Evolutionary conservation across 1,140 invertebrate species (phyloP), one percentile per base, ranked within the genome.

Genomic region (Chymomyza costata): DNA sequence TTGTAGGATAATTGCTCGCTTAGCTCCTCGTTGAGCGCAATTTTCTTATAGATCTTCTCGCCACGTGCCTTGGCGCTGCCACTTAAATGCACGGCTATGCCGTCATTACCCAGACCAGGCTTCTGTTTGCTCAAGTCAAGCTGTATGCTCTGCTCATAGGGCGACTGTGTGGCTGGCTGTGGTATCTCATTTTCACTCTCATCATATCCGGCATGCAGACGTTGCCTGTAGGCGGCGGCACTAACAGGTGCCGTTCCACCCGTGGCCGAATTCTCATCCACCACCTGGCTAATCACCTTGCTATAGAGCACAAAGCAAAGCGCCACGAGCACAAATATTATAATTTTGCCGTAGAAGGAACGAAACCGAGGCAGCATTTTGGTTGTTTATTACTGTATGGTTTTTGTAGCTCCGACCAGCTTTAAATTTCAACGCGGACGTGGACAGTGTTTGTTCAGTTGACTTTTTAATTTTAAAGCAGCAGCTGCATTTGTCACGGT

Each of bases 1-100:
- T 93, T 92, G 40, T 93, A 88, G 6, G 92, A 89, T 60, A 96
- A 92, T 86, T 92, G 91, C 83, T 96, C 92, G 82, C 93, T 95
- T 2, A 94, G 87, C 61, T 94, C 87, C 41, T 94, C 90, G 86
- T 96, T 96, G 57, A 96, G 90, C 8, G 94, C 93, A 78, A 94
- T 94, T 68, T 89, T 91, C 66, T 93, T 91, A 65, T 94, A 88
- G 16, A 90, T 85, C 63, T 89, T 86, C 45, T 93, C 89, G 30
- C 91, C 92, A 30, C 86, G 57, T 14, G 86, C 65, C 59, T 89
- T 89, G 14, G 82, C 83, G 13, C 86, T 76, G 8, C 89, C 89
- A 19, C 76, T 83, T 3, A 94, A 82, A 68, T 86, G 84, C 3
- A 92, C 91, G 2, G 89, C 86, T 21, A 87, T 86, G 2, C 93